Base-by-base conservation (phyloP, 2,113 vertebrate genomes). In the Albula goreensis region DNA sequence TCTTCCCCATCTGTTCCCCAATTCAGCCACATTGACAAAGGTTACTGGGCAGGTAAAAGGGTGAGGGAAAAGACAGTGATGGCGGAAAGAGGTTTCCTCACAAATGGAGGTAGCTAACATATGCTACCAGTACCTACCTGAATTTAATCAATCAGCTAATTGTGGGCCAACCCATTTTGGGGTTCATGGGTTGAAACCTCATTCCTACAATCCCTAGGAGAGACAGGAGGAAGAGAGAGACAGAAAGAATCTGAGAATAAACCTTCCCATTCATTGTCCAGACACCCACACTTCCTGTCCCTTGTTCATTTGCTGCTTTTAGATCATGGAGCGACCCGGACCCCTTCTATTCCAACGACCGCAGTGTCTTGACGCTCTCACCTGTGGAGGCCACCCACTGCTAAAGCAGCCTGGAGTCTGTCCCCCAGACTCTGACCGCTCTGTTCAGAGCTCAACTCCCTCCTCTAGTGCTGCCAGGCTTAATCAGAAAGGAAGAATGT, bases 361-460 rank as follows among this genome's bases (percentile, higher is more conserved):
- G 96, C 91, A 99, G 96, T 95, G 95, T 99, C 96, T 87, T 99
- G 97, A 98, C 98, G 82, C 97, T 99, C 93, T 98, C 98, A 81
- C 94, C 97, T 92, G 95, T 99, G 94, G 98, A 99, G 91, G 96
- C 95, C 63, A 51, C 94, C 92, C 94, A 95, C 94, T 98, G 96
- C 94, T 98, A 96, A 96, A 85, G 57, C 86, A 89, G 77, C 90
- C 17, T 17, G 25, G 78, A 50, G 15, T 7, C 50, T 17, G 78
- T 2, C 17, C 17, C 70, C 17, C 6, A 7, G 70, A 77, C 70
- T 6, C 2, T 50, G 12, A 19, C 11, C 50, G 15, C 10, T n/a
- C 0, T 56, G 8, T 53, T 83, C 13, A 12, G 49, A 83, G 25
- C 82, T 63, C 25, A 50, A 2, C 22, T 25, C 50, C 51, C 11